phyloP scores from a whole-genome alignment of 2,888 invertebrate genomes.

The Ypsolopha sequella region DNA sequence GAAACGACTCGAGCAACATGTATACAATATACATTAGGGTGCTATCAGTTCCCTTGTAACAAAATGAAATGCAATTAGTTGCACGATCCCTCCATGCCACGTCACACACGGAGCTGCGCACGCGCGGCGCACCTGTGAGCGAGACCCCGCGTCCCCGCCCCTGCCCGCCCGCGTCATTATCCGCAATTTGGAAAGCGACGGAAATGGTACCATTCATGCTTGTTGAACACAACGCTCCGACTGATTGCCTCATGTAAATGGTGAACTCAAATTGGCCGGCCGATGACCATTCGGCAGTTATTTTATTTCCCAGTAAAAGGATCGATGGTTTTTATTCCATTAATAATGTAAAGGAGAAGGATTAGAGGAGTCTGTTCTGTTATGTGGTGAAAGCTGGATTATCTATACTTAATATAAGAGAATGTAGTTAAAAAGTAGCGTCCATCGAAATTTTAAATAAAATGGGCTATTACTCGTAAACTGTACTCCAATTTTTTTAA shows the following conservation, averaged over 20 bases:
- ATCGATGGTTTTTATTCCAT: too few species aligned
- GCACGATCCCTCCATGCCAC: neutral
- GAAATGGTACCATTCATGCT: conserved; percentile 54
- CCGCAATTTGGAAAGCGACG: conserved; percentile 47
- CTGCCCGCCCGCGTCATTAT: conserved; percentile 47
- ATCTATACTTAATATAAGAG: too few species aligned
- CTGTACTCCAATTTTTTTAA: too few species aligned
- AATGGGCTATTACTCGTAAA: too few species aligned
- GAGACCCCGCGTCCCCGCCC: conserved; percentile 21
- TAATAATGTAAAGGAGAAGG: too few species aligned
- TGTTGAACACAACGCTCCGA: conserved; percentile 38
- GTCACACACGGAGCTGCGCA: conserved; percentile 7
- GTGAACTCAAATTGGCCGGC: conserved; percentile 19
- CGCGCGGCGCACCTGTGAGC: conserved; percentile 18
- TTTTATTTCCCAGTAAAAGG: neutral
- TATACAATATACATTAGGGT: conserved; percentile 19
- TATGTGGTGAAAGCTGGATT: too few species aligned
- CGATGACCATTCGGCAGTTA: conserved; percentile 1
- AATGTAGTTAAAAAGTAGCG: too few species aligned
- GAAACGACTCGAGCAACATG: neutral
- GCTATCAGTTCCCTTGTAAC: conserved; percentile 22
- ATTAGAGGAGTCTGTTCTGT: too few species aligned
- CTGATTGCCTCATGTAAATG: conserved; percentile 40
- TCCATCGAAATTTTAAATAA: too few species aligned
- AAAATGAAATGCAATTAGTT: conserved; percentile 43